Percentiles rank a stretch among this genome's conserved stretches.
Conservation (phyloP, 2,888 invertebrate species). For the Drosophila neutralis region DNA sequence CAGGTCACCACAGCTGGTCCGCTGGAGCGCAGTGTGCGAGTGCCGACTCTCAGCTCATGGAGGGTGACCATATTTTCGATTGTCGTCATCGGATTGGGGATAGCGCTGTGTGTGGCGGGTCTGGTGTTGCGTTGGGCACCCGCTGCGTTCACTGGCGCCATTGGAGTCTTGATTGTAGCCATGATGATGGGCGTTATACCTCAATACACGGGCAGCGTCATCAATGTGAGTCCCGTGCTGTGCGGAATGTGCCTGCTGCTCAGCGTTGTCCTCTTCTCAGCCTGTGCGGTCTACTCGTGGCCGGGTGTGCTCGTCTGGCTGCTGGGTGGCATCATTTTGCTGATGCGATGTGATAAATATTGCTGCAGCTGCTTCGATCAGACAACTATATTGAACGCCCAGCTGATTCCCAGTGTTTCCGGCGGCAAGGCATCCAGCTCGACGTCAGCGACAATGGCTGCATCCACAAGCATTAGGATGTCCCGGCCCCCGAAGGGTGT, state of each 20-base stretch:
- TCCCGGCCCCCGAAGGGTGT: conserved; percentile 81
- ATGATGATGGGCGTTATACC: conserved; percentile 84
- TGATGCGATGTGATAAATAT: conserved; percentile 83
- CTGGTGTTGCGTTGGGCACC: conserved; percentile 77
- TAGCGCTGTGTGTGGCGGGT: conserved; percentile 79
- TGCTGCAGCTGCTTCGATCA: conserved; percentile 84
- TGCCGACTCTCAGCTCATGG: conserved; percentile 84
- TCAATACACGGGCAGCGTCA: conserved; percentile 82
- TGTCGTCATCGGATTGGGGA: conserved; percentile 78
- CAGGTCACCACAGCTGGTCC: conserved; percentile 85
- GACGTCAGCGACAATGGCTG: conserved; percentile 31
- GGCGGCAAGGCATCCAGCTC: conserved; percentile 74
- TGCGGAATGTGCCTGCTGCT: conserved; percentile 79
- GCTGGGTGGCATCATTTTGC: conserved; percentile 78
- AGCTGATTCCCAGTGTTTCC: conserved; percentile 83
- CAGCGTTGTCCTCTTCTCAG: conserved; percentile 78
- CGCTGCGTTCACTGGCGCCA: conserved; percentile 77
- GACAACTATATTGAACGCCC: conserved; percentile 75
- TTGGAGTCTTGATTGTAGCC: conserved; percentile 82
- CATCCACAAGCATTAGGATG: conserved; percentile 82
- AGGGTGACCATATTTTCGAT: conserved; percentile 83
- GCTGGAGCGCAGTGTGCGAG: conserved; percentile 82
- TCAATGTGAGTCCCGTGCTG: conserved; percentile 82
- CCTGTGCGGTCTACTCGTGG: conserved; percentile 83
- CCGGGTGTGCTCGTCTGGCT: conserved; percentile 83